Evolutionary conservation across 1,140 invertebrate species (phyloP), one percentile per base, ranked within the genome.

Genomic region (Cyrtorhinus lividipennis): DNA sequence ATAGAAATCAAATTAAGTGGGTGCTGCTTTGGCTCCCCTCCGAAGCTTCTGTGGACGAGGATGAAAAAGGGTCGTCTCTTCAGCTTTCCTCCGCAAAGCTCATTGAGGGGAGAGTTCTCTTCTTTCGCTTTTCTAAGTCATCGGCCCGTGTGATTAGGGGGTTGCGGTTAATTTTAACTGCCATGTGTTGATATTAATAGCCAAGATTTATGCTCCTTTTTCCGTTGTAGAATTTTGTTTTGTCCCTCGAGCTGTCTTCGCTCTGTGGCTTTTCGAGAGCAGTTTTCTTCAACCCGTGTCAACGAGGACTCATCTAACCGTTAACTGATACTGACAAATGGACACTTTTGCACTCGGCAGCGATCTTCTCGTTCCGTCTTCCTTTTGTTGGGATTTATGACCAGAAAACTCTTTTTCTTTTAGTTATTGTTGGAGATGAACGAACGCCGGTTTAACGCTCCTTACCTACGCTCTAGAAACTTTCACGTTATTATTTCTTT

Each of bases 1-100:
- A 59, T 59, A 59, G 58, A 59, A 59, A 59, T 59, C 24, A 59
- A 59, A 59, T 59, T 59, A 59, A 59, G 58, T 59, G 58, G 58
- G 48, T 53, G 48, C 48, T 12, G 10, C 30, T 38, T 5, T 10
- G 20, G 10, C 48, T 53, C 8, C 48, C 48, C 48, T 53, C 48
- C 18, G 18, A 53, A 3, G n/a, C n/a, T n/a, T 20, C 20, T 22
- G 48, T 53, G 20, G 48, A 3, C 12, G 48, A 5, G 8, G 38
- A 44, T n/a, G 38, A 44, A 53, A 20, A 53, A 12, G 48, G 48
- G 20, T 12, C 10, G 48, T 20, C 15, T n/a, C 27, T n/a, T 59
- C 58, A n/a, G n/a, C n/a, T n/a, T n/a, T n/a, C n/a, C n/a, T n/a
- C n/a, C n/a, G n/a, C n/a, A n/a, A n/a, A n/a, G n/a, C 24, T 59